Evolutionary conservation across 2,113 vertebrate genomes (phyloP), one percentile per base, ranked within the genome.

Genomic region (Ceyx margarethae): DNA sequence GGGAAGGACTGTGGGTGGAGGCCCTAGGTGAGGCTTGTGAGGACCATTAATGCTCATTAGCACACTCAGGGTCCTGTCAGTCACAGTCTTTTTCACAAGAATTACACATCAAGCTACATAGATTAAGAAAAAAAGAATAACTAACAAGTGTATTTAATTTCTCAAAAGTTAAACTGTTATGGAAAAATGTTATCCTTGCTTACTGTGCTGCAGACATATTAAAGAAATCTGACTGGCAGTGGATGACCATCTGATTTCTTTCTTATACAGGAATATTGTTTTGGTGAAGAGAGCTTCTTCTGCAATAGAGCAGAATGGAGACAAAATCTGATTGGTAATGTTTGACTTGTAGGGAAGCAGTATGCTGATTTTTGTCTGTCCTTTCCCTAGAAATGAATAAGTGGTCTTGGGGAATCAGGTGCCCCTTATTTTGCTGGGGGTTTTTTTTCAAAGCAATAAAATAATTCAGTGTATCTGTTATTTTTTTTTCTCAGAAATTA

Each of bases 311-410:
- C 25, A 91, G 68, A 80, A 86, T 64, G 61, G 78, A 73, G 61
- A 85, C n/a, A 87, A 90, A 85, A 81, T 61, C 77, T 82, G 71
- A 85, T 71, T 88, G 73, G 42, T 87, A 92, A 91, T 71, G 51
- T 92, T 87, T 96, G 79, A 90, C 80, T 89, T 61, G 87, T 56
- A 80, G 75, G 43, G 88, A 97, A 97, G 65, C 29, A 94, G 92
- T 94, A 96, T 89, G 94, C 73, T 94, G 85, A 92, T 93, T 95
- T 96, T 93, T 91, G 81, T 89, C 85, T 92, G 68, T 92, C 57
- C 83, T 93, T 89, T 97, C 88, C 58, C 85, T 80, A 92, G 48
- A 75, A 93, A 84, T 50, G 12, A 91, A 35, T 51, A 45, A 54
- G 42, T 35, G 73, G 65, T 94, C 75, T 40, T n/a, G 40, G 75